Evolutionary conservation across 2,888 invertebrate genomes (phyloP).

Genomic region (Drosophila birchii): DNA sequence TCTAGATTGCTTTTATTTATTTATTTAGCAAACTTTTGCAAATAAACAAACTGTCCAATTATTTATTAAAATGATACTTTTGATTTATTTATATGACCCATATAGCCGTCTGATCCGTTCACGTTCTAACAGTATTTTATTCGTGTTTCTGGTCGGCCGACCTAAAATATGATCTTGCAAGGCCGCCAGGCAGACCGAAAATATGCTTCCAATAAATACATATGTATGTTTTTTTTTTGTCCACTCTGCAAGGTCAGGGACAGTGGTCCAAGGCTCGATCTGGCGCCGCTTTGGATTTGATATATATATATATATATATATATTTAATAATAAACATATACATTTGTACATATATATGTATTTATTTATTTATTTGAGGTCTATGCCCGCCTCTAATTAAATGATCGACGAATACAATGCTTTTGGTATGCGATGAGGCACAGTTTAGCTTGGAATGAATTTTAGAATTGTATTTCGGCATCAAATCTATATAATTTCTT

Average conservation of each 20-base stretch:
- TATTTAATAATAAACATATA: too few species aligned
- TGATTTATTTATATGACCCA: background rate
- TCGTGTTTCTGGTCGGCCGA: constrained; percentile 18
- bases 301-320: background rate
- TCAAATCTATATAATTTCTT: background rate
- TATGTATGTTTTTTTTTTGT: background rate
- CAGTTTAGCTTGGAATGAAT: background rate
- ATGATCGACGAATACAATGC: background rate
- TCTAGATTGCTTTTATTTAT: background rate
- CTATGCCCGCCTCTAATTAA: constrained; percentile 1
- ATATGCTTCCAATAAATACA: background rate
- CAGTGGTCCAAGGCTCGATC: constrained; percentile 10
- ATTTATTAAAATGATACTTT: constrained; percentile 1
- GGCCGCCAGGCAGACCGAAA: constrained; percentile 2
- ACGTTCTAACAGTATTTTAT: constrained; percentile 12
- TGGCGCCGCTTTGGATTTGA: constrained; percentile 9
- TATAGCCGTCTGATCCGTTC: background rate
- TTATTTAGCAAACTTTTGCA: background rate
- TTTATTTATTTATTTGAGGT: background rate
- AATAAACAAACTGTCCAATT: background rate
- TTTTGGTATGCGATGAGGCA: background rate
- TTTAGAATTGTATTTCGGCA: background rate
- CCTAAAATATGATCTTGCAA: constrained; percentile 28
- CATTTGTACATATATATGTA: background rate
- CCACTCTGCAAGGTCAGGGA: constrained; percentile 31